Conservation (phyloP, 23 tunicate species). For the Trididemnum clinides region DNA sequence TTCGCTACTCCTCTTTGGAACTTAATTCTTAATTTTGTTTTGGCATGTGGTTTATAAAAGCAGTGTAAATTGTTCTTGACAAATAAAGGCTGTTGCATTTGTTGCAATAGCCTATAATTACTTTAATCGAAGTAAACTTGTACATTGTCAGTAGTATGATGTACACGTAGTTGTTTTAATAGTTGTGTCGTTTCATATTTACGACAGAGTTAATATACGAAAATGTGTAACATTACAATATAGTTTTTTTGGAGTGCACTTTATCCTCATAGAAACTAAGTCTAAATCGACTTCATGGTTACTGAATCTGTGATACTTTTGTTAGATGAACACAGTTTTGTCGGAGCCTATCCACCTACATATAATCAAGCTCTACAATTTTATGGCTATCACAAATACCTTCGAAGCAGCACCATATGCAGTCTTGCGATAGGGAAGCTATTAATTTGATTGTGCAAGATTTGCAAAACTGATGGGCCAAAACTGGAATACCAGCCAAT, state of each 20-base stretch:
- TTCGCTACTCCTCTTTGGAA: too few species aligned
- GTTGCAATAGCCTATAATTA: too few species aligned
- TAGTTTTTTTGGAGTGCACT: not conserved
- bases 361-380: not conserved
- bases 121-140: too few species aligned
- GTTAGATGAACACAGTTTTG: not conserved
- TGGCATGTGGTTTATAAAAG: too few species aligned
- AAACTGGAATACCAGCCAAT: not conserved
- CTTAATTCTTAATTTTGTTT: too few species aligned
- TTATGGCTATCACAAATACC: constrained; percentile 7
- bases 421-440: not conserved
- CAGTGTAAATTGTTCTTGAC: too few species aligned
- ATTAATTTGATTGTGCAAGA: not conserved
- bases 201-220: not conserved
- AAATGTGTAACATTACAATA: not conserved
- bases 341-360: not conserved
- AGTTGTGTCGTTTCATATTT: too few species aligned
- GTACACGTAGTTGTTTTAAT: too few species aligned
- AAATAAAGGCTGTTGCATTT: too few species aligned
- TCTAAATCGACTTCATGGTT: not conserved
- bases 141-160: too few species aligned
- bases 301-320: not conserved
- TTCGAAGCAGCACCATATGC: not conserved
- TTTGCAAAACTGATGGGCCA: not conserved
- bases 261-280: not conserved